Evolutionary conservation across 1,140 invertebrate genomes (phyloP).

Genomic region (Leptestheria dahalacensis): DNA sequence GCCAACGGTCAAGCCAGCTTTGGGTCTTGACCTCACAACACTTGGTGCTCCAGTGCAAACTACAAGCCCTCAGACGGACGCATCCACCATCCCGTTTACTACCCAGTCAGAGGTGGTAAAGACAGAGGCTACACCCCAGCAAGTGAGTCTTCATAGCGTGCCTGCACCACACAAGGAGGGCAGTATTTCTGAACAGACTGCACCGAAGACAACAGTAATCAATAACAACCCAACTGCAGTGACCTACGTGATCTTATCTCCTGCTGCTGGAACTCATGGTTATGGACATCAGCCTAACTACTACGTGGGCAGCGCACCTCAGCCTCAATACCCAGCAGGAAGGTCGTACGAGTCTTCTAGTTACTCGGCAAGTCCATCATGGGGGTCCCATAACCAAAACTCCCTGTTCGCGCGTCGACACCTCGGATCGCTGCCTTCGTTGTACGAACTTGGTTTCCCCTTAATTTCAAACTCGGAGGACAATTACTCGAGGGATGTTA

Average conservation of each 20-base stretch:
- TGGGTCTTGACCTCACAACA: background rate
- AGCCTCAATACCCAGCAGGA: background rate
- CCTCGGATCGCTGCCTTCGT: background rate
- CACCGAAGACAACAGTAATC: background rate
- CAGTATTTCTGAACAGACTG: background rate
- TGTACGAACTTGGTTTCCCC: conserved; percentile 11
- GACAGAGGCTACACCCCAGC: background rate
- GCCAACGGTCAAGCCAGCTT: background rate
- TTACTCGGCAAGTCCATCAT: background rate
- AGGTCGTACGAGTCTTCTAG: background rate
- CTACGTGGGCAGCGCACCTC: background rate
- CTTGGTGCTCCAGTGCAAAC: background rate
- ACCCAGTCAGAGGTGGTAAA: background rate
- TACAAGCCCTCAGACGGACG: background rate
- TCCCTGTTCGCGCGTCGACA: background rate
- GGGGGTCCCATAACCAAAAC: too few relatives aligned
- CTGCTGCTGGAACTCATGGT: too few relatives aligned
- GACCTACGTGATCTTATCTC: background rate
- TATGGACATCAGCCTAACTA: background rate
- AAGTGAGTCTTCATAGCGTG: background rate
- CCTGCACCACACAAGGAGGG: background rate
- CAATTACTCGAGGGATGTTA: conserved; percentile 10
- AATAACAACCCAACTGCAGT: background rate
- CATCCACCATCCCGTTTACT: background rate
- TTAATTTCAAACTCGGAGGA: background rate